Evolutionary conservation across 2,797 vertebrate genomes (phyloP).

Genomic region (Aldrovandia affinis): DNA sequence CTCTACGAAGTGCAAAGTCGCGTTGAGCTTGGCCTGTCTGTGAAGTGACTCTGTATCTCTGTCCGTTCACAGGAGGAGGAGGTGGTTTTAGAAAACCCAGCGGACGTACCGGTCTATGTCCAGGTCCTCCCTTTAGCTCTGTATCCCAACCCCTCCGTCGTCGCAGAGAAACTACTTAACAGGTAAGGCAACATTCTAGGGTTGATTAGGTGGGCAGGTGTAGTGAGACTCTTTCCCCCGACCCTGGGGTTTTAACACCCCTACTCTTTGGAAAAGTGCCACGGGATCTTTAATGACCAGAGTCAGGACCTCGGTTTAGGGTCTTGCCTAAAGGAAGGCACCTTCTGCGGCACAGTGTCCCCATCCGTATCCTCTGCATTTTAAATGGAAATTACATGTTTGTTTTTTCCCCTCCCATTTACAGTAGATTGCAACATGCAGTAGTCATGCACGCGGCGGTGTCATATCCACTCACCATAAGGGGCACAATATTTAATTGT

Average conservation of each 20-base stretch:
- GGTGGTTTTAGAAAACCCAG: constrained; percentile 90
- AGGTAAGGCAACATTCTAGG: constrained; percentile 69
- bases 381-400: background rate
- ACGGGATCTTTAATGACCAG: too few relatives aligned
- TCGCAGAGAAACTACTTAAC: constrained; percentile 85
- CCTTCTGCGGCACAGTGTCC: too few relatives aligned
- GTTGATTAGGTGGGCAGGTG: too few relatives aligned
- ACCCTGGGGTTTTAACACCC: too few relatives aligned
- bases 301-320: too few relatives aligned
- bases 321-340: too few relatives aligned
- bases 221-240: too few relatives aligned
- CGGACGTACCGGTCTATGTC: constrained; percentile 87
- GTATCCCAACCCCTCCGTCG: constrained; percentile 85
- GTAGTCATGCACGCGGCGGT: background rate
- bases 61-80: constrained; percentile 83
- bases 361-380: background rate
- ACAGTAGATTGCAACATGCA: background rate
- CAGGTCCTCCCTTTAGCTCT: constrained; percentile 91
- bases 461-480: too few relatives aligned
- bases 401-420: background rate
- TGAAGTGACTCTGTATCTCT: background rate
- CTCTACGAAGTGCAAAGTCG: background rate
- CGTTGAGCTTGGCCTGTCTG: background rate
- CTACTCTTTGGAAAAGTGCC: too few relatives aligned
- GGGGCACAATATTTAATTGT: too few relatives aligned